Base-by-base conservation (phyloP, 2,797 vertebrate species). In the Perodicticus potto region DNA sequence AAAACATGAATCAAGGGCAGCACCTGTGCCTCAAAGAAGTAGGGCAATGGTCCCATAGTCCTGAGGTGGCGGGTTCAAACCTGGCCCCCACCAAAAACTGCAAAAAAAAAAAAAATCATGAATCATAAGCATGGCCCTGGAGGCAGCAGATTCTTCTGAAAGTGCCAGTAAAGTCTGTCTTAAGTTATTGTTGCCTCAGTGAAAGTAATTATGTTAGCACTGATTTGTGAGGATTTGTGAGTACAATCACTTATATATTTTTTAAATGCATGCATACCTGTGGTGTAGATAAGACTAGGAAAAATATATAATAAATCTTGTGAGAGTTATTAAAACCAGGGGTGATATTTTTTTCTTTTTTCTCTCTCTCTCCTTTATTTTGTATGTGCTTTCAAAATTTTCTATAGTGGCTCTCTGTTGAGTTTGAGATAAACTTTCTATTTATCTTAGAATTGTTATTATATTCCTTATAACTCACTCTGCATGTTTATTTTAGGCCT, bases 401-500 rank as follows among this genome's bases (percentile, higher is more conserved):
- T 37, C 40, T 76, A 14, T 45, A 61, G 59, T 17, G 14, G 76
- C 69, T 34, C 19, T 45, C 61, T 89, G 3, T 55, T 40, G 34
- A 32, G 43, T 73, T 82, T 91, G 53, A 40, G 40, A 40, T 40
- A 40, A 22, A 59, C 27, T 78, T 78, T 40, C 72, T n/a, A 32
- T 93, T 87, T 94, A 84, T 78, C 90, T 81, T 89, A 27, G 45
- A 57, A 82, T 86, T 93, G 86, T 53, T 57, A 5, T 63, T 88
- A 43, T 37, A 88, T 86, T 90, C 73, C 29, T 74, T 63, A 7
- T 81, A 82, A 90, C 3, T 37, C 49, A 45, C 34, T 70, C 76
- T 95, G 63, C 49, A 1, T 53, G 49, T 53, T 53, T 32, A 69
- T 77, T 82, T 92, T 84, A 95, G 70, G 53, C 63, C 27, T 80